These are phyloP conservation scores for Diplosoma virens DNA, from an alignment of 23 tunicate genomes.

Conservation along the genomic window DNA sequence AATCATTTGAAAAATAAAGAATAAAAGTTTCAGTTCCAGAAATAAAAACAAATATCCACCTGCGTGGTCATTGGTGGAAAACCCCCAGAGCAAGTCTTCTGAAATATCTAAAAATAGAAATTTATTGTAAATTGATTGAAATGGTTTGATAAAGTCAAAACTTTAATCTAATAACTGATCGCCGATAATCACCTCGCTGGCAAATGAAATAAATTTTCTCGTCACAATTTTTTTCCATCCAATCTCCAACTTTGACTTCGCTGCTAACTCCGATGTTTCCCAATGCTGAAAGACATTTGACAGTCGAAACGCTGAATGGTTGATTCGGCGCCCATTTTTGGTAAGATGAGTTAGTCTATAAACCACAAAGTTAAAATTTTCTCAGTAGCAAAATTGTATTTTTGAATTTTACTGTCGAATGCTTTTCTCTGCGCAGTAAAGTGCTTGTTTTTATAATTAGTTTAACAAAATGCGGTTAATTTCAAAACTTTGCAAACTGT, in stretches of 20 bases:
- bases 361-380: too few species aligned
- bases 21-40: not conserved
- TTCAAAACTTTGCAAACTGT: too few species aligned
- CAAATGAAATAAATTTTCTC: conserved; percentile 8
- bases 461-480: too few species aligned
- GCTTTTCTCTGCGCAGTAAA: too few species aligned
- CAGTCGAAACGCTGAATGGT: not conserved
- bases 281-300: not conserved
- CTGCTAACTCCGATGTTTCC: not conserved
- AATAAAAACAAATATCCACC: not conserved
- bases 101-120: not conserved
- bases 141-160: not conserved
- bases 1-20: not conserved
- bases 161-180: too few species aligned
- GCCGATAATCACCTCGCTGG: conserved; percentile 20
- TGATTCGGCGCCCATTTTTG: not conserved
- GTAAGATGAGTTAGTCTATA: not conserved
- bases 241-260: conserved; percentile 11
- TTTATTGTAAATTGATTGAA: not conserved
- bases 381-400: too few species aligned
- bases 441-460: too few species aligned
- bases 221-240: conserved; percentile 22
- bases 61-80: not conserved
- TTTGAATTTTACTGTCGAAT: too few species aligned
- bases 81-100: conserved; percentile 19